A percentile compares a stretch with the other conserved stretches of the same genome.
Conservation (phyloP, 2,113 vertebrate species). For the Natator depressus region DNA sequence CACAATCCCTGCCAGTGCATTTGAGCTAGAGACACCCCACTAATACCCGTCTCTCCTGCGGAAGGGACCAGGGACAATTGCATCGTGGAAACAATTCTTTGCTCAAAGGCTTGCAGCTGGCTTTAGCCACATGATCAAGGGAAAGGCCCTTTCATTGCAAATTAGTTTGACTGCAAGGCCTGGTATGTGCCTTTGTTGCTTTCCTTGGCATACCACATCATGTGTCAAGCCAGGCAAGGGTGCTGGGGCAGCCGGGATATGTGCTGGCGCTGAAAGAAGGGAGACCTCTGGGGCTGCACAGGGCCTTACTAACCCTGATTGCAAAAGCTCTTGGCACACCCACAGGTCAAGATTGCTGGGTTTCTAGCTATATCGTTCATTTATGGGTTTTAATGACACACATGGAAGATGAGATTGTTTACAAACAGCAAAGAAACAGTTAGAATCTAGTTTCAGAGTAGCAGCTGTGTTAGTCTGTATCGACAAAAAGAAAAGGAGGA, state of each 20-base stretch:
- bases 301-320: neutral
- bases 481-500: too few relatives aligned
- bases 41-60: neutral
- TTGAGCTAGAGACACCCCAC: neutral
- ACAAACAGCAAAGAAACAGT: neutral
- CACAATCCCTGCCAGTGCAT: neutral
- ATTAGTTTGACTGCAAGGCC: neutral
- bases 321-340: neutral
- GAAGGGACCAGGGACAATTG: conserved; percentile 21
- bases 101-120: neutral
- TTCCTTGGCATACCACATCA: rapidly evolving
- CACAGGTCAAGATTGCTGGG: neutral
- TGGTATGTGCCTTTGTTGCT: neutral
- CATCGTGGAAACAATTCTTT: conserved; percentile 36
- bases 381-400: neutral
- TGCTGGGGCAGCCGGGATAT: neutral
- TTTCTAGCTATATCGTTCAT: too few relatives aligned
- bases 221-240: neutral
- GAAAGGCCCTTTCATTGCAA: neutral
- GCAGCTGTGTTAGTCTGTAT: too few relatives aligned
- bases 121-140: neutral
- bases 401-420: neutral
- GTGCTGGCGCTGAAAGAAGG: neutral
- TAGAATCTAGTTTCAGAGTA: neutral
- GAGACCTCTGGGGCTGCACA: neutral